A percentile compares a stretch with the other conserved stretches of the same genome.
Conservation (phyloP, 2,797 vertebrate genomes). For the Cuniculus paca region DNA sequence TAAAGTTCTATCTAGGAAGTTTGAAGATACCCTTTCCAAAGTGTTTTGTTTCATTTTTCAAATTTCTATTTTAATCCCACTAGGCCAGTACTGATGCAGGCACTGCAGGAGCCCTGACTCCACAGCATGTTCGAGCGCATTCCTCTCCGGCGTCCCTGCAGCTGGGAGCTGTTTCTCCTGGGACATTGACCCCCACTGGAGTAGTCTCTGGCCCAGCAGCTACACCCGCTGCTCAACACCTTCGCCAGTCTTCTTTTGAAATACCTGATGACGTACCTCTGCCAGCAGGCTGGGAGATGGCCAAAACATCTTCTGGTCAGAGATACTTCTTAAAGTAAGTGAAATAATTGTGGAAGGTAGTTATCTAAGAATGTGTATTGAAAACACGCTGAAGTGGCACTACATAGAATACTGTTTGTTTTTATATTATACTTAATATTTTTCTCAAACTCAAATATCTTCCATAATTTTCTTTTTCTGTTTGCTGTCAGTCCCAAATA, state of each 20-base stretch:
- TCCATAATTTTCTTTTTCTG: background rate
- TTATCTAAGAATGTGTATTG: background rate
- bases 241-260: constrained; percentile 97
- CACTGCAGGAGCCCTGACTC: constrained; percentile 93
- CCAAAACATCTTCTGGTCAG: constrained; percentile 96
- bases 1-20: background rate
- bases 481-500: background rate
- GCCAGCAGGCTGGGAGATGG: constrained; percentile 98
- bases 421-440: constrained; percentile 29
- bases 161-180: constrained; percentile 93
- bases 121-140: constrained; percentile 95
- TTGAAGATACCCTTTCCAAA: background rate
- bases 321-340: constrained; percentile 98
- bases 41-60: background rate
- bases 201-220: constrained; percentile 90
- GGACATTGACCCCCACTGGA: constrained; percentile 90
- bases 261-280: constrained; percentile 96
- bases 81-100: constrained; percentile 97
- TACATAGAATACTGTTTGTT: background rate
- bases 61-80: constrained; percentile 63
- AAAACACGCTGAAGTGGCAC: background rate
- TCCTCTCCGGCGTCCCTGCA: constrained; percentile 97
- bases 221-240: constrained; percentile 94
- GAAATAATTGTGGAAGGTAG: background rate
- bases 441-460: background rate